Evolutionary conservation across 1,140 invertebrate genomes (phyloP).

Genomic region (Sitobion miscanthi): DNA sequence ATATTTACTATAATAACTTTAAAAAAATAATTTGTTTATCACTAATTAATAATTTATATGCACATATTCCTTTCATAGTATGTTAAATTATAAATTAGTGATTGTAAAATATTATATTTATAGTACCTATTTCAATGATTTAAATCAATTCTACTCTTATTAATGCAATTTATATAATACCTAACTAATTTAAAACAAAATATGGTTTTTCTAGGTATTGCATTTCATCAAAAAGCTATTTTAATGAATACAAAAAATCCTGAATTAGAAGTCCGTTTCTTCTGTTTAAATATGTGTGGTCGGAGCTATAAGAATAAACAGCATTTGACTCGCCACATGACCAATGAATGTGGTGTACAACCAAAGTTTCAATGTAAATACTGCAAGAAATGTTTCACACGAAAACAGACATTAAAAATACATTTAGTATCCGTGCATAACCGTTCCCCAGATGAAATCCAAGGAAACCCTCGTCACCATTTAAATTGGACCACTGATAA

Average conservation of each 20-base stretch:
- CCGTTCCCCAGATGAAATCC: background rate
- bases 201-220: background rate
- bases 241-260: background rate
- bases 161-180: background rate
- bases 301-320: conserved; percentile 65
- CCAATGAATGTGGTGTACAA: conserved; percentile 62
- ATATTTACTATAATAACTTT: background rate
- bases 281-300: conserved; percentile 63
- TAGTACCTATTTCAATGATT: background rate
- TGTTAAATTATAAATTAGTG: background rate
- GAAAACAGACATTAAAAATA: conserved; percentile 69
- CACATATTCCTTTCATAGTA: background rate
- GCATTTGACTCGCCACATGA: conserved; percentile 57
- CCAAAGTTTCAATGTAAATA: conserved; percentile 63
- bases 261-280: background rate
- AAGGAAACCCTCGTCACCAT: background rate
- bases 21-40: background rate
- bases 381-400: conserved; percentile 72
- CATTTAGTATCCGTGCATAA: conserved; percentile 60
- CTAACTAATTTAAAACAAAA: background rate
- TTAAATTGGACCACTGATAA: background rate
- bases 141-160: background rate
- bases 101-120: background rate
- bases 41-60: background rate
- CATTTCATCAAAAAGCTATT: background rate